These are phyloP conservation scores for Corythoichthys haematopterus DNA, from an alignment of 2,113 vertebrate species.

Conservation along the genomic window DNA sequence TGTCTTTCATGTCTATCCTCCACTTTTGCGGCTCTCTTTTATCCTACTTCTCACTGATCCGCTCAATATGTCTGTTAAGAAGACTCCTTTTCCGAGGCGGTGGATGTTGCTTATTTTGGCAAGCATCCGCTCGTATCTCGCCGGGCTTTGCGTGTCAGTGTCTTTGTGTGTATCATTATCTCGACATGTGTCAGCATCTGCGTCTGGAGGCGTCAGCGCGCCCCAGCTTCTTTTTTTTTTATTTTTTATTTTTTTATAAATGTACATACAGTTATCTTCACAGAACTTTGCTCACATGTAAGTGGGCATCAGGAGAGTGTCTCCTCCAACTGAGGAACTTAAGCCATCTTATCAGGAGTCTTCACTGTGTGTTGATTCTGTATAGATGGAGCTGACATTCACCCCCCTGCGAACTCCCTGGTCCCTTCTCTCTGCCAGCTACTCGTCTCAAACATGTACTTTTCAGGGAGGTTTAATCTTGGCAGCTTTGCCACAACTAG, in stretches of 20 bases:
- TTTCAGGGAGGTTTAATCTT: slow-evolving; percentile 39
- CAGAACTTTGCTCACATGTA: slow-evolving; percentile 15
- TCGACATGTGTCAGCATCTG: slow-evolving; percentile 15
- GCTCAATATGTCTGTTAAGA: slow-evolving; percentile 33
- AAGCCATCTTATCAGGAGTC: slow-evolving; percentile 40
- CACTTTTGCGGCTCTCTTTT: slow-evolving; percentile 1
- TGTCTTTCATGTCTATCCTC: slow-evolving; percentile 30
- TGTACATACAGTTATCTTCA: slow-evolving; percentile 8
- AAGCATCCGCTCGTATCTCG: slow-evolving; percentile 9
- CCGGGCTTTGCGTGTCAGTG: slow-evolving; percentile 1
- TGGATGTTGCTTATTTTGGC: slow-evolving; percentile 24
- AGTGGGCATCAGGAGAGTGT: slow-evolving; percentile 29
- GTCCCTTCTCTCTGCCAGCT: slow-evolving; percentile 5
- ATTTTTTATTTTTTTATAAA: neutral
- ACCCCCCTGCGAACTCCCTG: slow-evolving; percentile 30
- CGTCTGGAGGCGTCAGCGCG: slow-evolving; percentile 2
- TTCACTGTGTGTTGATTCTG: slow-evolving; percentile 29
- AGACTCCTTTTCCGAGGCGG: slow-evolving; percentile 20
- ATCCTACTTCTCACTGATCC: slow-evolving; percentile 20
- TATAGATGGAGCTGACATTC: slow-evolving; percentile 42
- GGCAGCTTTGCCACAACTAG: slow-evolving; percentile 24
- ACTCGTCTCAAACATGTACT: slow-evolving; percentile 24
- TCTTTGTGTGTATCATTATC: slow-evolving; percentile 25
- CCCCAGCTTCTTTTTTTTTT: neutral
- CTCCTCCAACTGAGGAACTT: slow-evolving; percentile 16